Percentiles rank a stretch among this genome's conserved stretches.
phyloP scores from a whole-genome alignment of 2,113 vertebrate genomes.

The Erythrocebus patas region DNA sequence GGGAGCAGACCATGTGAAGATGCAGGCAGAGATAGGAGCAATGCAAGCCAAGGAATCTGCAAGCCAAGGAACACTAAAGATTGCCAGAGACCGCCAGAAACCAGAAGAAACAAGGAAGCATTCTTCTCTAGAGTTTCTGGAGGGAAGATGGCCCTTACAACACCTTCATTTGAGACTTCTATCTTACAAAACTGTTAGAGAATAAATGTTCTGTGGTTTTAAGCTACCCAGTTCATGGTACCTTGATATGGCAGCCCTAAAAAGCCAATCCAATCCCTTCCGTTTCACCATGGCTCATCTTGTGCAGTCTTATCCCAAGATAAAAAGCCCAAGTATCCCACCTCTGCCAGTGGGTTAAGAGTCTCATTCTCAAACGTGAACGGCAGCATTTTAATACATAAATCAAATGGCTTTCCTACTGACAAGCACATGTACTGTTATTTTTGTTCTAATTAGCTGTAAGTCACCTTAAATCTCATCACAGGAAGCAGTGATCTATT shows the following conservation, averaged over 20 bases:
- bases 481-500: constrained; percentile 54
- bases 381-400: not conserved
- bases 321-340: not conserved
- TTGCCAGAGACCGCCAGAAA: not conserved
- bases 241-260: not conserved
- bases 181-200: not conserved
- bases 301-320: not conserved
- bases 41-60: not conserved
- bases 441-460: constrained; percentile 61
- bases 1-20: not conserved
- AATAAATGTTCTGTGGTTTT: not conserved
- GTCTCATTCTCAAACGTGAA: not conserved
- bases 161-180: not conserved
- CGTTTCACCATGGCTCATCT: not conserved
- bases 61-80: not conserved
- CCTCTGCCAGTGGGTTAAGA: too few relatives aligned
- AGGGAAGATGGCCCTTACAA: not conserved
- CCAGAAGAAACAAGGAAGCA: not conserved
- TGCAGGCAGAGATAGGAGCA: not conserved
- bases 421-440: constrained; percentile 36
- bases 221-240: not conserved
- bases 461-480: constrained; percentile 56
- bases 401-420: not conserved
- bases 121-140: not conserved
- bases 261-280: not conserved